Base-by-base conservation (phyloP, 2,113 vertebrate genomes). In the Chinchilla lanigera region DNA sequence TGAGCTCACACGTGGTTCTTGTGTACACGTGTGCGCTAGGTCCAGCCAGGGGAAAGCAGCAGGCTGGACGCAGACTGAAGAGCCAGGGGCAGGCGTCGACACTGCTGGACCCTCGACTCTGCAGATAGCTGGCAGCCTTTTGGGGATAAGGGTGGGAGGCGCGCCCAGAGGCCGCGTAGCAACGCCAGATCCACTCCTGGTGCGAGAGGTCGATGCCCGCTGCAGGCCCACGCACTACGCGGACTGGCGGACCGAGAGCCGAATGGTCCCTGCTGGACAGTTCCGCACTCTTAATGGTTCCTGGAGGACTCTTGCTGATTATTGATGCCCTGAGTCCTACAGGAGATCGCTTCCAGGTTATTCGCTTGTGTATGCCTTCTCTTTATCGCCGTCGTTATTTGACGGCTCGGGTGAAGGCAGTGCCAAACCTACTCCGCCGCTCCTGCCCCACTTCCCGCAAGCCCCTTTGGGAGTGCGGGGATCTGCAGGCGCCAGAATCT, bases 231-330 rank as follows among this genome's bases (percentile, higher is more conserved):
- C 61, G 58, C 80, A 44, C 88, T 60, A 33, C 22, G 3, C 0
- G 19, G 38, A 20, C 60, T 75, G 78, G 3, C 0, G 19, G 38
- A 20, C 60, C 69, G 78, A 61, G 61, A 54, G 63, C 47, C 2
- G 77, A 38, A 20, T 0, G 81, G 85, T 90, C 77, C 85, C 97
- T 88, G 95, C 92, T 69, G 92, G 96, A 97, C 93, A 96, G 90
- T 96, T 97, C 85, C 88, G 41, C 28, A 38, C 67, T 63, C 71
- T 47, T 90, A 69, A 80, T 69, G 38, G 71, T 52, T 87, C 91
- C 86, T 94, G 13, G 9, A 20, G 35, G 91, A 90, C 95, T n/a
- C 63, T 89, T 91, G 93, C 86, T 87, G 52, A 87, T 80, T 85
- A 90, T 54, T 73, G 84, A 95, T 77, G 33, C 75, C 3, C 1